Evolutionary conservation across 2,888 invertebrate genomes (phyloP), one percentile per base, ranked within the genome.

Genomic region (Drosophila affinis): DNA sequence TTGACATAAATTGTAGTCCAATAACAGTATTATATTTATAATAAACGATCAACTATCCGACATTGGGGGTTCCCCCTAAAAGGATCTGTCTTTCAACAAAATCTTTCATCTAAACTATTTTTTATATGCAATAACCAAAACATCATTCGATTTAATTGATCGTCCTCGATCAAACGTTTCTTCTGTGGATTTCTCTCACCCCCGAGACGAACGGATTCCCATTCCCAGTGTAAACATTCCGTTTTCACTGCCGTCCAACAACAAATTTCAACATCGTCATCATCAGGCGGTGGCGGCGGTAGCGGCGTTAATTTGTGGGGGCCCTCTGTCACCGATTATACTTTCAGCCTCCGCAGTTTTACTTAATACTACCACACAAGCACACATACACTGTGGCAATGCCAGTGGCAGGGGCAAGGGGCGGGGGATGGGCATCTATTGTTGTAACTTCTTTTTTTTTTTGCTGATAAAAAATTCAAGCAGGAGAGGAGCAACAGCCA

Each of bases 401-500:
- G 39, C 0, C 39, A 6, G 39, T 14, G 39, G 39, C 14, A 14
- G 14, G 14, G 39, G 39, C 39, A n/a, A n/a, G 32, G 32, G 32
- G 32, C 29, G 3, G 39, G 39, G n/a, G 14, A 39, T 39, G 39
- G 58, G 32, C 17, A 47, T 47, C 27, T 53, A 57, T 61, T 55
- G 68, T 58, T 73, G 73, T 67, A 73, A 68, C 73, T 46, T 65
- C 47, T 24, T 53, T 17, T 57, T 17, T 56, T 32, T 54, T 64
- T 17, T 52, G 58, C 58, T 72, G 64, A 72, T 72, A 64, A 72
- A 64, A 72, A 72, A 55, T 44, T 56, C 54, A 55, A 56, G 65
- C 62, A 73, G 55, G 67, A 73, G 74, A 75, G 80, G 71, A 80
- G 70, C 57, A 62, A 48, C 45, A 9, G 27, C 56, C 56, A 63